Percentiles rank a stretch among this genome's conserved stretches.
Evolutionary conservation across 2,797 vertebrate species (phyloP).

Genomic region (Alauda arvensis): DNA sequence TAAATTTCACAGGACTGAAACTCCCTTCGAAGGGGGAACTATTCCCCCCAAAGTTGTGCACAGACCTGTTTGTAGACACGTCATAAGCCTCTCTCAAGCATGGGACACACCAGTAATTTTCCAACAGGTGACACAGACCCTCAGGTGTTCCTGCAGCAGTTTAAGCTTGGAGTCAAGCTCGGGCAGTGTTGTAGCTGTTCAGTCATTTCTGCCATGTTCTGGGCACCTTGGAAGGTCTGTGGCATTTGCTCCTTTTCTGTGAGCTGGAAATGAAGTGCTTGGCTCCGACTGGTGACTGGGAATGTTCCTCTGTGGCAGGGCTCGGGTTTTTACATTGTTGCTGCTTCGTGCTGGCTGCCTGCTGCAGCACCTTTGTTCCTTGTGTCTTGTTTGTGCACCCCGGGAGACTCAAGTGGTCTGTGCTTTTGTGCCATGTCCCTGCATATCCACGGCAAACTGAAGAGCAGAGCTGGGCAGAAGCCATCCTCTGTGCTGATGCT

Average conservation of each 20-base stretch:
- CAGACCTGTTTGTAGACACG: background rate
- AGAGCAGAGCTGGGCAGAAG: background rate
- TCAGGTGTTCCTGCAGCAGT: background rate
- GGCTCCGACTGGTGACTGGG: background rate
- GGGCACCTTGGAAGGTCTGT: background rate
- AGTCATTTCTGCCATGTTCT: background rate
- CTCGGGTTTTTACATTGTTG: background rate
- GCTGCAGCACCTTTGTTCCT: background rate
- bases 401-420: background rate
- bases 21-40: background rate
- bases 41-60: background rate
- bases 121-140: background rate
- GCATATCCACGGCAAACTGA: background rate
- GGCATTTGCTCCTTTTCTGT: background rate
- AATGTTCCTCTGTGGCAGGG: background rate
- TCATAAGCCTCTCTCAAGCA: rapidly evolving
- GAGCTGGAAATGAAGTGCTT: background rate
- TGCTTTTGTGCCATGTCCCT: background rate
- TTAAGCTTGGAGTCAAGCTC: background rate
- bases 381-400: background rate
- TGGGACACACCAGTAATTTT: background rate
- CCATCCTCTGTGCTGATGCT: background rate
- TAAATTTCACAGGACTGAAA: background rate
- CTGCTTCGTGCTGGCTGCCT: background rate
- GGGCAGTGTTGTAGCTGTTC: background rate